Evolutionary conservation across 1,140 invertebrate genomes (phyloP).

Genomic region (Pectinophora gossypiella): DNA sequence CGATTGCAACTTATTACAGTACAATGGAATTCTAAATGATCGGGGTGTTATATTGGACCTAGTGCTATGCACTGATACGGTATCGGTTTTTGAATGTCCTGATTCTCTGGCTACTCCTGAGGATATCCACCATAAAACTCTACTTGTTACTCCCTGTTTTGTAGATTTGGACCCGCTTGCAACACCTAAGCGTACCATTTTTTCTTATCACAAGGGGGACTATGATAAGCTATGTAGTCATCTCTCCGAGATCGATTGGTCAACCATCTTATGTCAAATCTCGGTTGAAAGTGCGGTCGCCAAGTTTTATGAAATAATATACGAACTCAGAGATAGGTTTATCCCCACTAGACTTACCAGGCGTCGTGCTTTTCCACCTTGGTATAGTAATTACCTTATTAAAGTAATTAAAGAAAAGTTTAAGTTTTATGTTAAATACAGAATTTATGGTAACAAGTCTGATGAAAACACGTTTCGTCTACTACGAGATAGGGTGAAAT

Average conservation of each 20-base stretch:
- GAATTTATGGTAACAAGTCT: not conserved
- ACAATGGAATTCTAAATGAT: not conserved
- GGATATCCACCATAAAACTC: not conserved
- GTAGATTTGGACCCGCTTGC: not conserved
- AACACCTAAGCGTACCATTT: not conserved
- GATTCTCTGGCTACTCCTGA: not conserved
- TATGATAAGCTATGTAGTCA: not conserved
- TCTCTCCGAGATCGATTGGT: not conserved
- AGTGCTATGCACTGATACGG: not conserved
- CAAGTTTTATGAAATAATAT: not conserved
- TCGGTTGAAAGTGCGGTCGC: not conserved
- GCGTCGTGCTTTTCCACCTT: not conserved
- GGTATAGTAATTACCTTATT: not conserved
- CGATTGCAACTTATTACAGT: not conserved
- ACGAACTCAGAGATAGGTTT: not conserved
- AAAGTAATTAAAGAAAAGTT: not conserved
- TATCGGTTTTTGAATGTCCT: not conserved
- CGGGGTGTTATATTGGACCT: not conserved
- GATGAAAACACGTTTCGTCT: not conserved
- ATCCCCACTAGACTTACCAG: not conserved
- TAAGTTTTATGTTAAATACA: not conserved
- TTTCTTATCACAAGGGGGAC: not conserved
- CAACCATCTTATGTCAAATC: not conserved
- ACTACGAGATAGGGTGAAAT: too few relatives aligned
- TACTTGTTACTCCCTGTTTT: not conserved